Percentiles rank a stretch among this genome's conserved stretches.
These are phyloP conservation scores for Caenorhabditis sp. DNA, from an alignment of 2,888 invertebrate genomes.

Conservation along the genomic window DNA sequence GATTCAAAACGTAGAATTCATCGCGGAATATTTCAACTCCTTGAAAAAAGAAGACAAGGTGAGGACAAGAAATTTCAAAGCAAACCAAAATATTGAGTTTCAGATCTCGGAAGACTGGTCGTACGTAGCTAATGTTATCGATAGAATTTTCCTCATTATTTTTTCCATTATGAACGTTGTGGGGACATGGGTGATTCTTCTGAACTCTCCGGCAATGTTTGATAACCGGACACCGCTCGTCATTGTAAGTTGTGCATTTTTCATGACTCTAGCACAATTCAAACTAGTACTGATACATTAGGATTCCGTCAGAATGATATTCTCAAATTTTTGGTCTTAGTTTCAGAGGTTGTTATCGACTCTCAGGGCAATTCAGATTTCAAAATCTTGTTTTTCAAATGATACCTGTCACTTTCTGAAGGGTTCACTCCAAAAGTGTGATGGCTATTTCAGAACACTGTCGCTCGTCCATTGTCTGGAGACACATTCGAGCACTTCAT, in stretches of 20 bases:
- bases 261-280: too few species aligned
- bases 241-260: slow-evolving; percentile 66
- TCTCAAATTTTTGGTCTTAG: too few species aligned
- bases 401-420: too few species aligned
- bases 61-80: background rate
- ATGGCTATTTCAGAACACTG: slow-evolving; percentile 64
- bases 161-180: slow-evolving; percentile 78
- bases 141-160: slow-evolving; percentile 80
- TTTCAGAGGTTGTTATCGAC: too few species aligned
- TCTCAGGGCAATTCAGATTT: too few species aligned
- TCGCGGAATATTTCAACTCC: slow-evolving; percentile 81
- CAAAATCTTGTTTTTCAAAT: too few species aligned
- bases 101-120: slow-evolving; percentile 83
- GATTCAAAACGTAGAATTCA: slow-evolving; percentile 83
- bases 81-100: too few species aligned
- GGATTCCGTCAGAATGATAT: too few species aligned
- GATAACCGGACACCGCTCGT: slow-evolving; percentile 76
- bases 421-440: too few species aligned
- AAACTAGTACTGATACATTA: too few species aligned
- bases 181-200: slow-evolving; percentile 79
- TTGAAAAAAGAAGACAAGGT: slow-evolving; percentile 81
- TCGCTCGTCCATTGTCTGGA: slow-evolving; percentile 68
- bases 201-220: slow-evolving; percentile 77
- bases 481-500: slow-evolving; percentile 75
- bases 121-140: slow-evolving; percentile 82